Percentiles rank a stretch among this genome's conserved stretches.
phyloP scores from a whole-genome alignment of 2,113 vertebrate genomes.

The Poecile atricapillus region DNA sequence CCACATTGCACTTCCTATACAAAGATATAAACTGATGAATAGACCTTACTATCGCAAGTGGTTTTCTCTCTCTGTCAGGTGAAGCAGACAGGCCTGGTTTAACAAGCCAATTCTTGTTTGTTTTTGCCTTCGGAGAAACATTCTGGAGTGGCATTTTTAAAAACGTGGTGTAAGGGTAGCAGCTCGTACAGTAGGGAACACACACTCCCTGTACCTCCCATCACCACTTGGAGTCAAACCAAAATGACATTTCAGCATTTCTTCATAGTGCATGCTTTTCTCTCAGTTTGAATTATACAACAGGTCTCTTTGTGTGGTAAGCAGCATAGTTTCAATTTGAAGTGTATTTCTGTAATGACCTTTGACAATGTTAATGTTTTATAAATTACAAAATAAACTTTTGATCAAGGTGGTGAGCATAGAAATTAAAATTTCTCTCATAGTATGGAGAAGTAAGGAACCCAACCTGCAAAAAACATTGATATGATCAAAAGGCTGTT shows the following conservation, averaged over 20 bases:
- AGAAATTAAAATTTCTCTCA: not conserved
- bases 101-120: not conserved
- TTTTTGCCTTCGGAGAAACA: not conserved
- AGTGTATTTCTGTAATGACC: not conserved
- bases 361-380: slow-evolving; percentile 4
- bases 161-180: not conserved
- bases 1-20: not conserved
- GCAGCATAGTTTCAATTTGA: slow-evolving; percentile 5
- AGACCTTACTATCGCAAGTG: not conserved
- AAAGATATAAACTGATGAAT: not conserved
- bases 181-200: not conserved
- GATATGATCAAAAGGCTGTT: not conserved
- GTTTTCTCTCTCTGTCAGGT: not conserved
- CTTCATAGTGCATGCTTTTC: not conserved
- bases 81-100: not conserved
- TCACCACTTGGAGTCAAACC: not conserved
- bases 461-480: not conserved
- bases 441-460: not conserved
- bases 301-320: slow-evolving; percentile 2
- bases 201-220: not conserved
- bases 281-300: not conserved
- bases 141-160: not conserved
- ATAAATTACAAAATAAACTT: slow-evolving; percentile 3
- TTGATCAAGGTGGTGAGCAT: not conserved
- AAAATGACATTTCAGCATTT: slow-evolving; percentile 1